Conservation (phyloP, 2,113 vertebrate species). For the Peromyscus polionotus region DNA sequence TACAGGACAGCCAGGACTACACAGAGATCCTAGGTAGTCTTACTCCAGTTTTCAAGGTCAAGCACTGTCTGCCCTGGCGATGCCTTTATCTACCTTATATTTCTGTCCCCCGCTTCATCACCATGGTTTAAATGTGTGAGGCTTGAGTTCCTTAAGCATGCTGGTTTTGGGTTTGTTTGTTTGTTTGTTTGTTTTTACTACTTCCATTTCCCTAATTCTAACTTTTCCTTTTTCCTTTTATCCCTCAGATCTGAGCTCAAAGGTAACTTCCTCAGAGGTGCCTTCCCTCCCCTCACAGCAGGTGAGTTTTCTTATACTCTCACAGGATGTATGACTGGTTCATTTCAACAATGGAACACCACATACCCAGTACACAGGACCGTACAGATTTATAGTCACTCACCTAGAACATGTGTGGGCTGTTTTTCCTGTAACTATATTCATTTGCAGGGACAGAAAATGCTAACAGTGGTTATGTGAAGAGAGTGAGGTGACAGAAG, state of each 20-base stretch:
- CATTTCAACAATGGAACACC: background rate
- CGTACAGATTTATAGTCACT: background rate
- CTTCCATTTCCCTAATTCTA: background rate
- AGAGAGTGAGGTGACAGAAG: background rate
- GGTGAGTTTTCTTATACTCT: constrained; percentile 5
- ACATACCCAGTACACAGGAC: background rate
- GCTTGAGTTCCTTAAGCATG: background rate
- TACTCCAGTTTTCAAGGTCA: background rate
- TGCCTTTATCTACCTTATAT: background rate
- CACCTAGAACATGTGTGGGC: background rate
- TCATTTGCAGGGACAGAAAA: background rate
- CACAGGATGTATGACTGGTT: background rate
- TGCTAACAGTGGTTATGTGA: constrained; percentile 47
- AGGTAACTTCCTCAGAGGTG: background rate
- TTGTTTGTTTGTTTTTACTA: background rate
- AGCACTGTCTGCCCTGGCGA: background rate
- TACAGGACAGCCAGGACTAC: background rate
- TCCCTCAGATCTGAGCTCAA: constrained; percentile 12
- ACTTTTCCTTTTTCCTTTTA: constrained; percentile 11
- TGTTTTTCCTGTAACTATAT: background rate
- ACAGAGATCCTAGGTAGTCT: background rate
- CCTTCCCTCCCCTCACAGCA: background rate
- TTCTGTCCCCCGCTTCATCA: background rate
- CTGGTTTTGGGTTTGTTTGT: background rate
- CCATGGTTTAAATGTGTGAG: background rate